Evolutionary conservation across 2,113 vertebrate species (phyloP), one percentile per base, ranked within the genome.

Genomic region (Gavia stellata): DNA sequence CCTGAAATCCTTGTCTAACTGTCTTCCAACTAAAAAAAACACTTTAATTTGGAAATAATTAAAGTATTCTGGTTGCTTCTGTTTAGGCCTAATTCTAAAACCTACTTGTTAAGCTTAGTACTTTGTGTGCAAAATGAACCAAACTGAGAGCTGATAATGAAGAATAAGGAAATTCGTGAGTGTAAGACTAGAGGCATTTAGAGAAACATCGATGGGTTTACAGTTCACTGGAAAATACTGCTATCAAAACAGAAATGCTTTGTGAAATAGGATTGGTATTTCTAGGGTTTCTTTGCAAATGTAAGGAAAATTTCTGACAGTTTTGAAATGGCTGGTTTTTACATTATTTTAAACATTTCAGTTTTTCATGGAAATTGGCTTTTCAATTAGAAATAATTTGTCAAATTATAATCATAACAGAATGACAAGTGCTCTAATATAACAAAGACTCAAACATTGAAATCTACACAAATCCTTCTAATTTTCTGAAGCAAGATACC

Each of bases 381-480:
- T 93, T 96, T 86, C 65, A 88, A 72, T 93, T 93, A 86, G 73
- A 81, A 96, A 95, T 96, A 90, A 96, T 96, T 94, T 92, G 63
- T 67, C 83, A 96, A 79, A 84, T 74, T 89, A 61, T 61, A 91
- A 92, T 96, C 92, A 96, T 61, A 96, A 96, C 93, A 94, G 91
- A 89, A 86, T 82, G 94, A 94, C 66, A 92, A 96, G 84, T 90
- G 40, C 56, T 92, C 7, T 94, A 95, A 96, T 92, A 75, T 47
- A 94, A 96, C 52, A 96, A 92, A 94, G 86, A 82, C 25, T 87
- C 56, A 85, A 85, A 56, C 13, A 82, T 3, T 85, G 49, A 95
- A 95, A 94, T 94, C 84, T 96, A 95, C 96, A 91, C 86, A 91
- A 96, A 90, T 85, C 31, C 44, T 85, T 79, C 70, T 95, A 87